phyloP scores from a whole-genome alignment of 92 coral and sea anemone genomes.

The Umimayanthus kanabou region DNA sequence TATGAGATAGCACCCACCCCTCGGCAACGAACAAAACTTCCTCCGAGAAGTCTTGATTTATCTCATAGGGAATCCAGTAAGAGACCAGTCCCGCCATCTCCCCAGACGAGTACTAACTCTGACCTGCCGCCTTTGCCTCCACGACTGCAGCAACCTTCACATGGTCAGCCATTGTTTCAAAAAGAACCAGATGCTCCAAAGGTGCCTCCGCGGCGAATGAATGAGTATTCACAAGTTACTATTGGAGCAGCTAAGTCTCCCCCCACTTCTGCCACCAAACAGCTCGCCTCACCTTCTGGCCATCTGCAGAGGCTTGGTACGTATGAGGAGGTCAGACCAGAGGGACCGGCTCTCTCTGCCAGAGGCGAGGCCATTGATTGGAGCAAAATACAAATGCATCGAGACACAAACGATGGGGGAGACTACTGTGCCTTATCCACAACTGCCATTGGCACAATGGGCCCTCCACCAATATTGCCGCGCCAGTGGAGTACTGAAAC shows the following conservation, averaged over 20 bases:
- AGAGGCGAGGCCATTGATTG: constrained; percentile 55
- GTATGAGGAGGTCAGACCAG: constrained; percentile 76
- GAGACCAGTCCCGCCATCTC: constrained; percentile 37
- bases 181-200: constrained; percentile 44
- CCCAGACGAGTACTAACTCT: constrained; percentile 15
- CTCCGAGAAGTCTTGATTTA: constrained; percentile 49
- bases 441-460: constrained; percentile 54
- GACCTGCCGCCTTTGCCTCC: constrained; percentile 19
- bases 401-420: constrained; percentile 48
- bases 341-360: constrained; percentile 73
- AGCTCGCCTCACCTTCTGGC: constrained; percentile 37
- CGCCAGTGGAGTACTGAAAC: constrained; percentile 24
- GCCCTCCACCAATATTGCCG: constrained; percentile 51
- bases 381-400: constrained; percentile 50
- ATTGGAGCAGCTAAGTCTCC: constrained; percentile 5
- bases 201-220: constrained; percentile 52
- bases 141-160: constrained; percentile 36
- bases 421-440: constrained; percentile 77
- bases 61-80: constrained; percentile 29
- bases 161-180: constrained; percentile 51
- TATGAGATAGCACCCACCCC: constrained; percentile 94
- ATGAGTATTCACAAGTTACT: constrained; percentile 54
- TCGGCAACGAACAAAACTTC: constrained; percentile 49
- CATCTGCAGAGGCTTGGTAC: constrained; percentile 48
- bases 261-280: background rate